Evolutionary conservation across 2,797 vertebrate genomes (phyloP), one percentile per base, ranked within the genome.

Genomic region (Tiaroga cobitis): DNA sequence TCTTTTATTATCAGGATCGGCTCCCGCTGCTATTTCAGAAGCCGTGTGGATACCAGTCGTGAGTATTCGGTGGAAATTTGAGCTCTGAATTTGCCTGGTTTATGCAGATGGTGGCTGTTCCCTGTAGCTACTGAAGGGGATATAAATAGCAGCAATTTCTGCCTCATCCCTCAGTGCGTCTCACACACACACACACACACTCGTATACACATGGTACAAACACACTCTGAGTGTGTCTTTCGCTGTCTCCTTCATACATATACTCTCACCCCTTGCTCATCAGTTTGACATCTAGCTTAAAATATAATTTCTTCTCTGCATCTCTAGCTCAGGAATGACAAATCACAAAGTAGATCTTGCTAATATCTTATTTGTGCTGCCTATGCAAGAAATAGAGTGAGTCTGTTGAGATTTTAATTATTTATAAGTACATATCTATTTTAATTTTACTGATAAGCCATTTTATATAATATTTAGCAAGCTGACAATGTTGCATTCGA

Each of bases 91-190:
- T 83, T 43, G 74, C 81, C 63, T 78, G 51, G 46, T 84, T 59
- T 37, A 82, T 90, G 89, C 89, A 92, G 89, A 92, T 90, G 88
- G 90, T 87, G 89, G 80, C 88, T 89, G 83, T 87, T 89, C 86
- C 89, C 87, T 86, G 84, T 89, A 84, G 88, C 88, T 88, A 86
- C 83, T 26, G 79, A 86, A 85, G 26, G 65, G 65, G 87, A 83
- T 89, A 91, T 81, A 90, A 90, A 92, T 92, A 91, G 90, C 85
- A 78, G 59, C 26, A 34, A 74, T 69, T 84, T 88, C 87, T 65
- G 87, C 79, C 80, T 86, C 86, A 85, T 86, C 83, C 72, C 72
- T 86, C 54, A 67, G 81, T 82, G 34, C 59, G 67, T 86, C 77
- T 86, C 59, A 43, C 32, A 73, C 46, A 5, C 73, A 46, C 43